Evolutionary conservation across 2,797 vertebrate genomes (phyloP).

Genomic region (Hyperoplus immaculatus): DNA sequence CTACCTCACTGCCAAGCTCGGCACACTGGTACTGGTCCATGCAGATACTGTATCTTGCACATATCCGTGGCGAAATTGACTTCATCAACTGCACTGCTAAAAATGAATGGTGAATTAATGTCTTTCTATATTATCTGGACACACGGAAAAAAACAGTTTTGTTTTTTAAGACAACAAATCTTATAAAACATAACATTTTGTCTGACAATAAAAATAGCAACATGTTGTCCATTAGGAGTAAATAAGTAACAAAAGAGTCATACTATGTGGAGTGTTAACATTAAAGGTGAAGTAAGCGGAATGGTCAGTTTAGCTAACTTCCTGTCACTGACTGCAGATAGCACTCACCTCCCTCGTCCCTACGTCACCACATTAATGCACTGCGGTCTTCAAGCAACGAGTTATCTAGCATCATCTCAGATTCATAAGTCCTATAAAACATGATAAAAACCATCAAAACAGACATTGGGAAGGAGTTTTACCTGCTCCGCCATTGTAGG

Average conservation of each 20-base stretch:
- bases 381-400: too few species aligned
- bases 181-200: not conserved
- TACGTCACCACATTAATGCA: too few species aligned
- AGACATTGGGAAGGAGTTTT: too few species aligned
- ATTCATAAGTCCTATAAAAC: too few species aligned
- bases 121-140: conserved; percentile 10
- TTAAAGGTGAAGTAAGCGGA: not conserved
- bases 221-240: conserved; percentile 15
- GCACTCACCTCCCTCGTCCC: too few species aligned
- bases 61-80: not conserved
- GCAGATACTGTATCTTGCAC: conserved; percentile 13
- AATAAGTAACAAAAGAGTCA: conserved; percentile 27
- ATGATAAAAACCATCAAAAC: too few species aligned
- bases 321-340: too few species aligned
- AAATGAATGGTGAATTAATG: conserved; percentile 16
- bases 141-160: not conserved
- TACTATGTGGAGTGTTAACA: conserved; percentile 4
- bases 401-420: too few species aligned
- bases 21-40: conserved; percentile 3
- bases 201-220: conserved; percentile 19
- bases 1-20: conserved; percentile 10
- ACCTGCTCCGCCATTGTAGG: too few species aligned
- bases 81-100: conserved; percentile 6
- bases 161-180: not conserved
- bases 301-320: too few species aligned